Percentiles rank a stretch among this genome's conserved stretches.
Conservation (phyloP, 1,140 invertebrate genomes). For the Saccostrea echinata region DNA sequence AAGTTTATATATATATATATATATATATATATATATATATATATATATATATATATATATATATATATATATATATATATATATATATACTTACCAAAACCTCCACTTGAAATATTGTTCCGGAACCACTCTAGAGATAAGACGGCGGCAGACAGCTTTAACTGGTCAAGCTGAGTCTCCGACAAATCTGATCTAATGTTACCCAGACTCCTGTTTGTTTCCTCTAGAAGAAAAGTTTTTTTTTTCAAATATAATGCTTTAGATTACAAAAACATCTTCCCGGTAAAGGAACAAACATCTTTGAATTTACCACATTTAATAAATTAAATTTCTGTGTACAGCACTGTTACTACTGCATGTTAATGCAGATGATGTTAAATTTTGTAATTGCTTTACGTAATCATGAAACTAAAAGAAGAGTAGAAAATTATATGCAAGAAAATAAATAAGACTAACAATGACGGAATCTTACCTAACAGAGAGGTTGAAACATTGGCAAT, state of each 20-base stretch:
- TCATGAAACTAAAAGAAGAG: background rate
- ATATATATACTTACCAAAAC: background rate
- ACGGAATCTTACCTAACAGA: background rate
- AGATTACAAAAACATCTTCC: background rate
- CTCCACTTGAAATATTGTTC: conserved; percentile 24
- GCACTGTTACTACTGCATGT: no score
- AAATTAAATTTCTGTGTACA: no score
- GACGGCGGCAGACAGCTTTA: conserved; percentile 1
- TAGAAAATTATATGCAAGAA: background rate
- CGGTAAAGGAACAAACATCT: no score
- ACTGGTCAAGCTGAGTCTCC: background rate
- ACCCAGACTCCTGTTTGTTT: background rate
- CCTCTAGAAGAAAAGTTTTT: background rate
- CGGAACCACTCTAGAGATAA: conserved; percentile 27
- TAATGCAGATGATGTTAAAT: no score
- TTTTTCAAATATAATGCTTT: no score
- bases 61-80: background rate
- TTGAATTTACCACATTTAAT: no score
- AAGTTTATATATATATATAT: background rate
- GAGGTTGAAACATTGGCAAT: background rate
- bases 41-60: background rate
- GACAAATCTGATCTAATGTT: background rate
- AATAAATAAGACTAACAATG: background rate
- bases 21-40: background rate
- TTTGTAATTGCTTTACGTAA: no score